Evolutionary conservation across 2,113 vertebrate genomes (phyloP), one percentile per base, ranked within the genome.

Genomic region (Coreoperca whiteheadi): DNA sequence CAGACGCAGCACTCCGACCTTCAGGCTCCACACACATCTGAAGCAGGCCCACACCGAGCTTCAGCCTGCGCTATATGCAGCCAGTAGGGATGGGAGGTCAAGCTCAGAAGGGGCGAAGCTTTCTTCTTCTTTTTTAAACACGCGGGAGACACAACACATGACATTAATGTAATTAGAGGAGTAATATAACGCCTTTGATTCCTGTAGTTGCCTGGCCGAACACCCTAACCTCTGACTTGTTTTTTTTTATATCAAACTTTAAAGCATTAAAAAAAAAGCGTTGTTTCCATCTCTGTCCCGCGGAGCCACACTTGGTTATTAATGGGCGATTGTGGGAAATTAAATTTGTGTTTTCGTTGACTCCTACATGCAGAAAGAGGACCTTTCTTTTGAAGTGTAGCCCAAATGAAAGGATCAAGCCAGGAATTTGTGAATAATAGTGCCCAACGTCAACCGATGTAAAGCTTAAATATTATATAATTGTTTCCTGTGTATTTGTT

Each of bases 81-180:
- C 85, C 84, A 72, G 63, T 43, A 63, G 88, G 88, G 85, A 89
- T 92, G 94, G 94, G 96, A 93, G 90, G 88, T 96, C 94, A 91
- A 89, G 84, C 80, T 82, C 88, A 91, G 86, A 91, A 91, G 20
- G 93, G 87, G 61, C 84, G 74, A 71, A 73, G 61, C 75, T 93
- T 93, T 10, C 10, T 94, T 87, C 92, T 79, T 93, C 93, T 41
- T 41, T 94, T 87, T 92, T 79, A 89, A 92, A 96, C 95, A 86
- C 39, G 64, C 88, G 91, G 93, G 89, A 92, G 89, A 91, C 79
- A 73, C 88, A 92, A 92, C 90, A 89, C 93, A 96, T 95, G 92
- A 94, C 93, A 93, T 70, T 95, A 96, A 95, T 94, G 84, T 84
- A 83, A 94, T 93, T 91, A 94, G 92, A 86, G 85, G 90, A 93